Evolutionary conservation across 2,113 vertebrate species (phyloP).

Genomic region (Miniopterus natalensis): DNA sequence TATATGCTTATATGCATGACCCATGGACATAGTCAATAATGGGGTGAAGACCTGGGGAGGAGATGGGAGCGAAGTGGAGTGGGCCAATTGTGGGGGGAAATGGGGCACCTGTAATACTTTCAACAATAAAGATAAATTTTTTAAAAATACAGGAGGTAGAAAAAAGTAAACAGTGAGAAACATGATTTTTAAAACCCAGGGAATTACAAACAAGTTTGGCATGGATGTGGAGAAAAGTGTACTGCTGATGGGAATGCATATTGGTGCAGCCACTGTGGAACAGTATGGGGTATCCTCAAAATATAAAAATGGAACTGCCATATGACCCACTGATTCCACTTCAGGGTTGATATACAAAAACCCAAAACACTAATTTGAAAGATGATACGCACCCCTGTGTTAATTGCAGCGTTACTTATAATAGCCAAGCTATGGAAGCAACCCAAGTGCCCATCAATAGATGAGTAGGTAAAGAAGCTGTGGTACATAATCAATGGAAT

Average conservation of each 20-base stretch:
- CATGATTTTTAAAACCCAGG: neutral
- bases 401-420: neutral
- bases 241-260: neutral
- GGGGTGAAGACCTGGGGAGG: too few relatives aligned
- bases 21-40: too few relatives aligned
- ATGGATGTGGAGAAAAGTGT: neutral
- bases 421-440: neutral
- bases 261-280: neutral
- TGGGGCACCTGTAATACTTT: too few relatives aligned
- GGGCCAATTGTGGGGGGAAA: too few relatives aligned
- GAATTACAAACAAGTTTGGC: neutral
- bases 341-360: neutral
- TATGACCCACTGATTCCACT: neutral
- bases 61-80: too few relatives aligned
- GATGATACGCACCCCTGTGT: neutral
- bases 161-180: neutral
- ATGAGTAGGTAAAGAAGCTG: neutral
- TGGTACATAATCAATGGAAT: neutral
- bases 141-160: neutral
- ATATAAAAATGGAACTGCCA: neutral
- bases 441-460: neutral
- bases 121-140: neutral
- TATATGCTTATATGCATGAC: too few relatives aligned
- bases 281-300: neutral
- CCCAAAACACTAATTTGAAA: neutral